A percentile compares a stretch with the other conserved stretches of the same genome.
phyloP scores from a whole-genome alignment of 2,113 vertebrate genomes.

The Leptocoma aspasia region DNA sequence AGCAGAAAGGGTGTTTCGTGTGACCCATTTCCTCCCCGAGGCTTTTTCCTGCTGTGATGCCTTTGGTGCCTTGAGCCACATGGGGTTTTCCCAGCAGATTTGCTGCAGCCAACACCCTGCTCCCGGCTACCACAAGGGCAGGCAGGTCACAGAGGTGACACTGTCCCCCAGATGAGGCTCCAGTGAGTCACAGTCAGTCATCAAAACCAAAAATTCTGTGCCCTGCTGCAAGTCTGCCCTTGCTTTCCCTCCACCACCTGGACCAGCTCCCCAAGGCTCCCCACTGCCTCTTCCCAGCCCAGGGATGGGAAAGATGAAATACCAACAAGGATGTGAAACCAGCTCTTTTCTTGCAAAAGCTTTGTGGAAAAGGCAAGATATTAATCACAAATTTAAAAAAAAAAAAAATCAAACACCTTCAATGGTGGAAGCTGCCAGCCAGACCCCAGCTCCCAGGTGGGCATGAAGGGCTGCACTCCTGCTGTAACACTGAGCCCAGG shows the following conservation, averaged over 20 bases:
- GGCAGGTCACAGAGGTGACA: background rate
- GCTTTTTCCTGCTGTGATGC: background rate
- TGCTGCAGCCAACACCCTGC: background rate
- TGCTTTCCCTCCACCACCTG: background rate
- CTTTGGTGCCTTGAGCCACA: fast-evolving
- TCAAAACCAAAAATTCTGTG: background rate
- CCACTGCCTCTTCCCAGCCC: fast-evolving
- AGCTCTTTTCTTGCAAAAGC: background rate
- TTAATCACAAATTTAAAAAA: background rate
- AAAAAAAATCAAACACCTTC: background rate
- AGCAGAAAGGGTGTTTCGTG: background rate
- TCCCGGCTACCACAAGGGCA: background rate
- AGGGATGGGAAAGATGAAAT: background rate
- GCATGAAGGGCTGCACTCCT: fast-evolving
- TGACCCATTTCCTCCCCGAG: fast-evolving
- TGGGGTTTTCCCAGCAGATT: background rate
- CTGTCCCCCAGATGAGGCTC: background rate
- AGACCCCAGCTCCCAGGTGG: background rate
- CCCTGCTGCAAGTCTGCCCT: background rate
- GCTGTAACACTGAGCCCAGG: background rate
- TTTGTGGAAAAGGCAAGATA: background rate
- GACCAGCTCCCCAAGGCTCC: background rate
- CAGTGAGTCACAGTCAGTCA: background rate
- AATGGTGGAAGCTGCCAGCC: background rate
- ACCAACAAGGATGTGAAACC: background rate